Percentiles rank a stretch among this genome's conserved stretches.
Evolutionary conservation across 2,888 invertebrate species (phyloP).

Genomic region (Lissocephala sabroskyi): DNA sequence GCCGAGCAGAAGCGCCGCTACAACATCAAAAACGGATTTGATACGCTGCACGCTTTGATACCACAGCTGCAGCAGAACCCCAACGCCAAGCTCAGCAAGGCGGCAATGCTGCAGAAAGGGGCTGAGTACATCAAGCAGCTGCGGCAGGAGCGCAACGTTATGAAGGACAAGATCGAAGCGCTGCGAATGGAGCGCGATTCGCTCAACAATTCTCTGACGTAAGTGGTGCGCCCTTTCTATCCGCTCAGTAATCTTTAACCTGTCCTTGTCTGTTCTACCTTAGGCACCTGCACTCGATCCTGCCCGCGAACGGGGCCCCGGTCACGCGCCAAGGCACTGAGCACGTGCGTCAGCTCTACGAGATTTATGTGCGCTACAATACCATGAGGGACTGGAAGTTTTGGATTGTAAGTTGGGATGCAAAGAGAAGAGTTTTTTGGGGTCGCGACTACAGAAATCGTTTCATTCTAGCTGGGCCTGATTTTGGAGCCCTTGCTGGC

Average conservation of each 20-base stretch:
- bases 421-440: not conserved
- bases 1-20: slow-evolving; percentile 96
- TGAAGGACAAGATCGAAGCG: slow-evolving; percentile 92
- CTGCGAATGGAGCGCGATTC: slow-evolving; percentile 91
- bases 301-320: slow-evolving; percentile 96
- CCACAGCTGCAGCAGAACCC: slow-evolving; percentile 93
- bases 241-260: not conserved
- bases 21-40: slow-evolving; percentile 97
- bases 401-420: slow-evolving; percentile 87
- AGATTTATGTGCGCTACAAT: slow-evolving; percentile 88
- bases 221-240: slow-evolving; percentile 30
- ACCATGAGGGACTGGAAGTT: slow-evolving; percentile 97
- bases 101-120: slow-evolving; percentile 96
- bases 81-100: slow-evolving; percentile 94
- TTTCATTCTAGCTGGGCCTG: slow-evolving; percentile 85
- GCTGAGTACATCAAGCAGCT: slow-evolving; percentile 95
- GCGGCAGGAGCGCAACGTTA: slow-evolving; percentile 86
- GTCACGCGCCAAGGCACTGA: slow-evolving; percentile 91
- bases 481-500: slow-evolving; percentile 91
- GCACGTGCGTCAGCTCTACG: slow-evolving; percentile 94
- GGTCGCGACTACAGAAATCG: not conserved
- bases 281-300: slow-evolving; percentile 93
- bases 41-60: slow-evolving; percentile 92
- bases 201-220: slow-evolving; percentile 93
- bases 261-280: not conserved